Evolutionary conservation across 2,888 invertebrate genomes (phyloP), one percentile per base, ranked within the genome.

Genomic region (Callyntrura guangdongensis): DNA sequence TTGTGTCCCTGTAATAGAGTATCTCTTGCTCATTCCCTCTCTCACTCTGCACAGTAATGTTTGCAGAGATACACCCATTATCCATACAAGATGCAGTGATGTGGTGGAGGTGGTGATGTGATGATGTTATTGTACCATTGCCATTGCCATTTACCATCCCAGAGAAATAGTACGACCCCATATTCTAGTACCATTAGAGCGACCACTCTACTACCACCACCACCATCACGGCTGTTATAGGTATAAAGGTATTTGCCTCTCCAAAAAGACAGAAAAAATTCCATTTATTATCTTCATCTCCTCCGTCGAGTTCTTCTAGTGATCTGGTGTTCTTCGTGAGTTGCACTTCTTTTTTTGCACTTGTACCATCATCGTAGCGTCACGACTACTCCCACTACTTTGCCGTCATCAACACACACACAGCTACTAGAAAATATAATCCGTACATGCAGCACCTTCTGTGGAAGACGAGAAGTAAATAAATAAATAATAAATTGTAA

Each of bases 201-300:
- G 6, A 36, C 36, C 61, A 61, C 20, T 8, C 77, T 77, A 53
- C 49, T 56, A 59, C 53, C 9, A 17, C 8, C 4, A 27, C 56
- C 12, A 17, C 79, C 27, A 17, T n/a, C 45, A 47, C 14, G 4
- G 6, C 12, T 79, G 27, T 1, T 25, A 27, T 27, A 56, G 56
- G 79, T 14, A 53, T 14, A 56, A 12, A 79, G n/a, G 36, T 79
- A 79, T 56, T 56, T 53, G 36, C 53, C n/a, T 74, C 49, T 74
- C 72, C 79, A 79, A n/a, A 69, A n/a, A 17, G 64, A 64, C 17
- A 64, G 69, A 69, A 69, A 79, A 79, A 53, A 79, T 53, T 79
- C 79, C 79, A 79, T 79, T 79, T 79, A 79, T 79, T 79, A 82
- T 82, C 61, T 64, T 22, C 82, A 82, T 82, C 82, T 64, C 47